These are phyloP conservation scores for Sinocyclocheilus rhinocerous DNA, from an alignment of 2,113 vertebrate genomes.

Conservation along the genomic window DNA sequence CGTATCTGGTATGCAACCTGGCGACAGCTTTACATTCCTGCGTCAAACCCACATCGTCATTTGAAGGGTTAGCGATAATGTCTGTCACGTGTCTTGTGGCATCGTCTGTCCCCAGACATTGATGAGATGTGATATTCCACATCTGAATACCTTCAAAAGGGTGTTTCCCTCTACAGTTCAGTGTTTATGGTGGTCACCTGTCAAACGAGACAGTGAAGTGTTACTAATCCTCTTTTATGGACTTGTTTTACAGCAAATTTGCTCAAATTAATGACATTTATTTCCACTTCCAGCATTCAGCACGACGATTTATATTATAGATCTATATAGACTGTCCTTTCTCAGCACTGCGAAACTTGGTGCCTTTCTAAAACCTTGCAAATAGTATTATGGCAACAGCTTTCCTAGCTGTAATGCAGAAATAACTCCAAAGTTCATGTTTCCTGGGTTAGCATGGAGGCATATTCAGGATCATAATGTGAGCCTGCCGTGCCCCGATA, in stretches of 20 bases:
- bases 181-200: no score
- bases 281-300: no score
- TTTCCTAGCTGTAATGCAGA: neutral
- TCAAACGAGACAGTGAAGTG: neutral
- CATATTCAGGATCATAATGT: neutral
- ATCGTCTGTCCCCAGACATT: neutral
- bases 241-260: neutral
- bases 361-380: constrained; percentile 13
- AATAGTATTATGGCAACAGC: neutral
- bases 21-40: neutral
- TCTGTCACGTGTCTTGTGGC: neutral
- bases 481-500: neutral
- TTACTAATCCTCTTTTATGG: neutral
- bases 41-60: neutral
- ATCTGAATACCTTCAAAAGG: neutral
- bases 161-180: neutral
- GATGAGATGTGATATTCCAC: neutral
- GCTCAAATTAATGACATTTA: neutral
- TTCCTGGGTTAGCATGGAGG: neutral
- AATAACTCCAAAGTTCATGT: constrained; percentile 23
- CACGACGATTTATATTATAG: neutral
- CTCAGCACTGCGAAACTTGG: neutral
- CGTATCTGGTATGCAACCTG: neutral
- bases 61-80: neutral
- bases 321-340: neutral